A percentile compares a stretch with the other conserved stretches of the same genome.
Evolutionary conservation across 2,888 invertebrate genomes (phyloP).

Genomic region (Petrophora chlorosata): DNA sequence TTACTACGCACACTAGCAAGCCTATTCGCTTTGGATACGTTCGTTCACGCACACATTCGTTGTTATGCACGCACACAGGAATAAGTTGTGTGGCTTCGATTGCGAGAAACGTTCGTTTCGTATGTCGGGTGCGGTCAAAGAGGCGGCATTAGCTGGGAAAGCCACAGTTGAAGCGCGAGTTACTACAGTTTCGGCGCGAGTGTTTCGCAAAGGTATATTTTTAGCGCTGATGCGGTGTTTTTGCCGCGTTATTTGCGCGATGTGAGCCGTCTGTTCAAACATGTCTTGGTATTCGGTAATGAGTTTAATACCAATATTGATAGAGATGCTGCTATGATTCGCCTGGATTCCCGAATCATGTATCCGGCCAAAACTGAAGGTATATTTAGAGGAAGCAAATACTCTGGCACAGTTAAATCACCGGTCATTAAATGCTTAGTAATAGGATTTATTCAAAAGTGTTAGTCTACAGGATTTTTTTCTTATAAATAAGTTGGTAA

Average conservation of each 20-base stretch:
- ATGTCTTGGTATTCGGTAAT: slow-evolving; percentile 34
- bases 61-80: slow-evolving; percentile 4
- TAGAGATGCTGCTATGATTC: slow-evolving; percentile 1
- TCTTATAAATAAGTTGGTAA: too few relatives aligned
- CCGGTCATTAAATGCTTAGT: too few relatives aligned
- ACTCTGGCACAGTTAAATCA: too few relatives aligned
- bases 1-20: slow-evolving; percentile 41
- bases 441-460: too few relatives aligned
- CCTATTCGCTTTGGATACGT: too few relatives aligned
- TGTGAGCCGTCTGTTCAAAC: slow-evolving; percentile 34
- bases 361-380: slow-evolving; percentile 2
- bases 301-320: slow-evolving; percentile 27
- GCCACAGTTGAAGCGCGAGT: slow-evolving; percentile 21
- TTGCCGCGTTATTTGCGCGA: slow-evolving; percentile 52
- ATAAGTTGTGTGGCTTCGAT: slow-evolving; percentile 46
- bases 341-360: neutral
- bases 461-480: too few relatives aligned
- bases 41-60: neutral
- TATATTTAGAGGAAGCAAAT: too few relatives aligned
- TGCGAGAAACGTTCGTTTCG: slow-evolving; percentile 26
- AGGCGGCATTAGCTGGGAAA: slow-evolving; percentile 63
- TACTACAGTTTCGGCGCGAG: slow-evolving; percentile 23
- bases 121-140: slow-evolving; percentile 45
- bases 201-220: slow-evolving; percentile 57
- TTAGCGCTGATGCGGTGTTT: slow-evolving; percentile 79